phyloP scores from a whole-genome alignment of 2,888 invertebrate genomes.

The Schrankia costaestrigalis region DNA sequence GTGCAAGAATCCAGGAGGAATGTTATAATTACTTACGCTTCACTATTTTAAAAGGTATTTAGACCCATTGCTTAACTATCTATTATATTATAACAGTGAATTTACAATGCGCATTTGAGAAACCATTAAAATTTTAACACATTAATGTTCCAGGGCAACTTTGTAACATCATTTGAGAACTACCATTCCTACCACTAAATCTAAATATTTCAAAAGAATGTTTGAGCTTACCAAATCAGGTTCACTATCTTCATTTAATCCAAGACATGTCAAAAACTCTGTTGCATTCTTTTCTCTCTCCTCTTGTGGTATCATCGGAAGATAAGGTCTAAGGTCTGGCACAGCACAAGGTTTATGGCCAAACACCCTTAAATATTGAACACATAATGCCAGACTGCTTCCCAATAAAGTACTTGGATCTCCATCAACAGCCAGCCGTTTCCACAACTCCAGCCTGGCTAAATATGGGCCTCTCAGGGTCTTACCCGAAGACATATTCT shows the following conservation, averaged over 20 bases:
- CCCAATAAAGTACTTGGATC: constrained; percentile 80
- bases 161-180: too few relatives aligned
- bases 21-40: too few relatives aligned
- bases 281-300: constrained; percentile 81
- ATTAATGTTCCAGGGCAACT: too few relatives aligned
- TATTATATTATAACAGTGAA: too few relatives aligned
- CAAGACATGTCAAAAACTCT: constrained; percentile 82
- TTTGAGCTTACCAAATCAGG: constrained; percentile 81
- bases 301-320: constrained; percentile 84
- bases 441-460: constrained; percentile 89
- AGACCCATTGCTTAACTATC: too few relatives aligned
- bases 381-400: constrained; percentile 84
- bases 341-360: constrained; percentile 94
- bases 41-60: too few relatives aligned
- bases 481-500: constrained; percentile 68
- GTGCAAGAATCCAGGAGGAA: too few relatives aligned
- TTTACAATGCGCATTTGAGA: too few relatives aligned
- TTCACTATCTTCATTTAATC: constrained; percentile 82
- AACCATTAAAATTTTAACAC: too few relatives aligned
- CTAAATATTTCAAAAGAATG: not conserved
- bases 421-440: constrained; percentile 77
- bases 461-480: constrained; percentile 89
- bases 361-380: constrained; percentile 90
- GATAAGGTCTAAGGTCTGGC: constrained; percentile 88
- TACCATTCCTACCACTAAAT: too few relatives aligned